Evolutionary conservation across 2,113 vertebrate species (phyloP), one percentile per base, ranked within the genome.

Genomic region (Menidia beryllina): DNA sequence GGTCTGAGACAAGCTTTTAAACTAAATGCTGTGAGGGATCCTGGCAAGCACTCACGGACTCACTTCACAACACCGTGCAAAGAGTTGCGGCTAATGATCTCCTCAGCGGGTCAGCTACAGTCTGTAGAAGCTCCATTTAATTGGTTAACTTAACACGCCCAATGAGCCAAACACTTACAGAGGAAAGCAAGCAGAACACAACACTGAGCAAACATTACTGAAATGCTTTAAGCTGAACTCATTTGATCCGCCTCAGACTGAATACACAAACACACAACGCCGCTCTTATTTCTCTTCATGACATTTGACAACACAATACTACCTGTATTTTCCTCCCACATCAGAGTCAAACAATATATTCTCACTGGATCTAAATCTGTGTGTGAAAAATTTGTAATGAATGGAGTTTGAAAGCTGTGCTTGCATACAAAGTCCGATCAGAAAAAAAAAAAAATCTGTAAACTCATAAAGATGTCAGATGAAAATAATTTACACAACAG

Each of bases 101-200:
- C 49, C 48, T 39, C 52, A 75, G 76, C 56, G 57, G 65, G 70
- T 75, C 65, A 63, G 57, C 51, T 50, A 5, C 56, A 57, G 67
- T 63, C 72, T 26, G 45, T 41, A 49, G 25, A 67, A 58, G 36
- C 41, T 75, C 66, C 14, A 55, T 60, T 74, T 54, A 68, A 39
- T 39, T 2, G 26, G 38, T 58, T 25, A 55, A 43, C 8, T 34
- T 26, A 20, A 56, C 62, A 48, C 72, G 47, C 66, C 30, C 30
- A 30, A 30, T 30, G 30, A 30, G 30, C 30, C 8, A 30, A 30
- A n/a, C 68, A n/a, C 27, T 3, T 11, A 45, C 30, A 5, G 26
- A 56, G 45, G 9, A 48, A 62, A n/a, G n/a, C 75, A n/a, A 7
- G 39, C 56, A 52, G 27, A 55, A 23, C 43, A n/a, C 17, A 15